Evolutionary conservation across 2,113 vertebrate genomes (phyloP), one percentile per base, ranked within the genome.

Genomic region (Salvelinus fontinalis): DNA sequence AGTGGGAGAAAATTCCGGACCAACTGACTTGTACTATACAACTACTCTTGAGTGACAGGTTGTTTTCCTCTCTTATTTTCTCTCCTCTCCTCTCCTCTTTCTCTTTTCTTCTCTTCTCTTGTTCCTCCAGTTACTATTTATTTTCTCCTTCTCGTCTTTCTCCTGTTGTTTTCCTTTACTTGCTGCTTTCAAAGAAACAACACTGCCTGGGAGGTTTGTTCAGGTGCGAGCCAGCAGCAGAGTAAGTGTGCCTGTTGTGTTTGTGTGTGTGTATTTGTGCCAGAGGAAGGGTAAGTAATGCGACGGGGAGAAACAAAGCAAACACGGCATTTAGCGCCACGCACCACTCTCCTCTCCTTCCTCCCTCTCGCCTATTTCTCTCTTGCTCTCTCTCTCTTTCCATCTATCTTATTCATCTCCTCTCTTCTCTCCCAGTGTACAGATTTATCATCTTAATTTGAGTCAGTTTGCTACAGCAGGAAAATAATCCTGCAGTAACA

Each of bases 1-100:
- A 44, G 76, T 87, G 87, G 81, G 51, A 51, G 83, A 86, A 89
- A 86, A 92, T 90, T 86, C 85, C 68, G 65, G 85, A 84, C 81
- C 31, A 13, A 18, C n/a, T 64, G 31, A 67, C 39, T 22, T 75
- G 82, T 44, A 73, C 67, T 34, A 67, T 18, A 54, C 51, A 14
- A 16, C 51, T 54, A 14, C 27, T 24, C 6, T 27, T 44, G 22
- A 31, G 64, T 78, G 24, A 48, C 70, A 62, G 34, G 5, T 54
- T 54, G 12, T 54, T 54, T 5, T 51, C 22, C 68, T 49, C 39
- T 24, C 27, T 8, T 20, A 20, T 44, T 24, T 8, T 11, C 8
- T 44, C 39, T 44, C 39, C 39, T 44, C 34, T 34, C 34, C 34
- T 34, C 39, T 44, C 9, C 39, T 44, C 39, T 44, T 44, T 44